phyloP scores from a whole-genome alignment of 2,113 vertebrate genomes.

The Chinchilla lanigera region DNA sequence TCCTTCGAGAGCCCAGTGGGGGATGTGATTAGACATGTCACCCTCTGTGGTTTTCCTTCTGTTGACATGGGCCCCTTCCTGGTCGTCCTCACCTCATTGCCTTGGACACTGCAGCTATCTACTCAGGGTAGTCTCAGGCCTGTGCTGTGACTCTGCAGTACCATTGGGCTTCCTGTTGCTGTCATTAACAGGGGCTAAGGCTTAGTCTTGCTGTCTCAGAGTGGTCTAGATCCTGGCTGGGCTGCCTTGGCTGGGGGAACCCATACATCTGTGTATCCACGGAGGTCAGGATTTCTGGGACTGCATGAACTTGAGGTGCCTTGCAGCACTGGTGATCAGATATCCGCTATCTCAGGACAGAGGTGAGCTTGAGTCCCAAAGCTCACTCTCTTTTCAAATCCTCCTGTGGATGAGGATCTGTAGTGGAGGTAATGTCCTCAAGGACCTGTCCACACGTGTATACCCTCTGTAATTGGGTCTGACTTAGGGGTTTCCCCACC shows the following conservation, averaged over 20 bases:
- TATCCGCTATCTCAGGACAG: not conserved
- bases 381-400: not conserved
- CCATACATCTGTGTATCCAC: not conserved
- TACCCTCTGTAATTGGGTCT: not conserved
- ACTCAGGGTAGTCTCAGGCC: not conserved
- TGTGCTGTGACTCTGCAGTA: not conserved
- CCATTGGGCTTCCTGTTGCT: not conserved
- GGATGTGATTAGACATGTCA: not conserved
- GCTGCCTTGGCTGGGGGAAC: not conserved
- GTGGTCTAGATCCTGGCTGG: too few species aligned
- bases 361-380: not conserved
- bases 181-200: not conserved
- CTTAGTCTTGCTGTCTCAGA: not conserved
- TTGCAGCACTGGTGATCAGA: not conserved
- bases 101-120: too few species aligned
- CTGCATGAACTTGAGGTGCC: not conserved
- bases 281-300: not conserved
- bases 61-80: not conserved
- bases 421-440: too few species aligned
- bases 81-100: accelerated
- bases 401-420: not conserved
- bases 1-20: not conserved
- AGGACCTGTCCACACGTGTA: not conserved
- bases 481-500: not conserved
- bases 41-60: not conserved